These are phyloP conservation scores for Patiria pectinifera DNA, from an alignment of 53 echinoderm and acorn worm genomes.

Conservation along the genomic window DNA sequence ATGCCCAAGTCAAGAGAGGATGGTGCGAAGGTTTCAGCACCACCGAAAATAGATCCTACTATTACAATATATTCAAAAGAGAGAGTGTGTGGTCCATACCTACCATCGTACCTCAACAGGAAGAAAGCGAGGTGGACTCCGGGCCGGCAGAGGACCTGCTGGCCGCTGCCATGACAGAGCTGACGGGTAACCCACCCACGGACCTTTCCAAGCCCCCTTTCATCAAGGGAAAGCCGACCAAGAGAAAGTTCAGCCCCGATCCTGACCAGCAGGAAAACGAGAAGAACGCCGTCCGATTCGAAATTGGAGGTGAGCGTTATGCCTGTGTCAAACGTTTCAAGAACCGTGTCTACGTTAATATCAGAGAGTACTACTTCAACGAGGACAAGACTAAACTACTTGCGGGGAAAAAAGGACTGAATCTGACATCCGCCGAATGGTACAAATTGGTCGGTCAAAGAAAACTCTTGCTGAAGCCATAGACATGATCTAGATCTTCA, in stretches of 20 bases:
- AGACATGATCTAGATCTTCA: not conserved
- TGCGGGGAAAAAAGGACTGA: slow-evolving; percentile 45
- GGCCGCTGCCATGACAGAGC: slow-evolving; percentile 12
- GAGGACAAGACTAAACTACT: slow-evolving; percentile 22
- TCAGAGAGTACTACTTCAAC: slow-evolving; percentile 25
- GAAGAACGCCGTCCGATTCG: slow-evolving; percentile 14
- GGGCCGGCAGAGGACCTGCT: not conserved
- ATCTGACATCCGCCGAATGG: slow-evolving; percentile 37
- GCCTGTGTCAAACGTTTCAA: slow-evolving; percentile 27
- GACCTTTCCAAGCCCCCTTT: not conserved
- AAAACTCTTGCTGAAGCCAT: not conserved
- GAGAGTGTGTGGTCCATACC: slow-evolving; percentile 26
- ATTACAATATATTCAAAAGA: slow-evolving; percentile 7
- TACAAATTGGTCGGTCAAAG: not conserved
- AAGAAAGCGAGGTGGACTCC: not conserved
- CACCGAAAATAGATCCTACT: slow-evolving; percentile 11
- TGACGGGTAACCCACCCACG: not conserved
- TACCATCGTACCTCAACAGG: not conserved
- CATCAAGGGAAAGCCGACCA: not conserved
- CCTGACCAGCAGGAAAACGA: slow-evolving; percentile 26
- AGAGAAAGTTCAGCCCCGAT: slow-evolving; percentile 2
- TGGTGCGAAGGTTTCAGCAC: slow-evolving; percentile 20
- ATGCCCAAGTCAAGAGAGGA: not conserved
- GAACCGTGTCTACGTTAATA: not conserved
- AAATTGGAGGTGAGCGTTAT: slow-evolving; percentile 18